phyloP scores from a whole-genome alignment of 2,888 invertebrate species.

The Nasonia oneida region DNA sequence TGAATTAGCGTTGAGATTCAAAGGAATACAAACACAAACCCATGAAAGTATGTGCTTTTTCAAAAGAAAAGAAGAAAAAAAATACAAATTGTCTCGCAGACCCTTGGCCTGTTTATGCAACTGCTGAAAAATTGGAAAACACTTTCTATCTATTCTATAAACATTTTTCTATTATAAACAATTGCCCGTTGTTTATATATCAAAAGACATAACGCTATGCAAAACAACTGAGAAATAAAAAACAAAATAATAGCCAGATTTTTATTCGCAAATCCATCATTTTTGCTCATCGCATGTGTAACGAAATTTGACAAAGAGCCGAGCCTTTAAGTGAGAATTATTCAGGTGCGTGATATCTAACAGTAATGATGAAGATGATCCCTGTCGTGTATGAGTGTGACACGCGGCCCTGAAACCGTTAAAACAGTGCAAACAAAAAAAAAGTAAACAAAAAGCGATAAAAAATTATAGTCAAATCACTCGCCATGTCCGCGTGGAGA shows the following conservation, averaged over 20 bases:
- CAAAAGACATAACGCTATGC: background rate
- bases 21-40: constrained; percentile 75
- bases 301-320: constrained; percentile 56
- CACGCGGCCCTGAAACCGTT: background rate
- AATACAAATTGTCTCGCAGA: constrained; percentile 48
- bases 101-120: constrained; percentile 45
- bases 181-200: constrained; percentile 34
- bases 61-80: constrained; percentile 62
- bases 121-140: constrained; percentile 38
- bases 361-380: background rate
- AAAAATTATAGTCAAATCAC: constrained; percentile 45
- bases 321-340: constrained; percentile 58
- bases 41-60: constrained; percentile 79
- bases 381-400: constrained; percentile 10
- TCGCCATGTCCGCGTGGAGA: constrained; percentile 17
- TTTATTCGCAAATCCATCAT: constrained; percentile 39
- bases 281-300: constrained; percentile 37
- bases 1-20: constrained; percentile 74
- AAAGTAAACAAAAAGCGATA: constrained; percentile 34
- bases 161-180: constrained; percentile 57
- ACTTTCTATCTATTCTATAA: constrained; percentile 58
- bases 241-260: constrained; percentile 7
- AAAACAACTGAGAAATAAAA: constrained; percentile 11
- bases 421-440: constrained; percentile 7
- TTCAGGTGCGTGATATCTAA: constrained; percentile 37